A percentile compares a stretch with the other conserved stretches of the same genome.
phyloP scores from a whole-genome alignment of 92 coral and sea anemone species.

The Bergia sp. region DNA sequence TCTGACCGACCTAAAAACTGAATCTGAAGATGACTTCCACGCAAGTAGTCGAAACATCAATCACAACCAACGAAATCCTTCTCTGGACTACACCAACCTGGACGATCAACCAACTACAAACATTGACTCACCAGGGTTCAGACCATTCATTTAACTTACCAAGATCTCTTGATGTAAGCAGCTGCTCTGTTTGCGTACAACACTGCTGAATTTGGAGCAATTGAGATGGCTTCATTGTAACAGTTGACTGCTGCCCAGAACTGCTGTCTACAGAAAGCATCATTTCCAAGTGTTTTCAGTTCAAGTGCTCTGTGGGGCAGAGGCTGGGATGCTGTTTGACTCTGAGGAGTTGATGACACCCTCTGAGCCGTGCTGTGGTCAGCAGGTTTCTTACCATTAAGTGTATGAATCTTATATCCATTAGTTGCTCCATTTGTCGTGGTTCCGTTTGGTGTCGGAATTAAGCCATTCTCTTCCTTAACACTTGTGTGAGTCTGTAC shows the following conservation, averaged over 20 bases:
- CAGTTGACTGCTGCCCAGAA: conserved; percentile 96
- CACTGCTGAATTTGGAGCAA: conserved; percentile 86
- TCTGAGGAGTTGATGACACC: conserved; percentile 36
- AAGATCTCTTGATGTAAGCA: conserved; percentile 91
- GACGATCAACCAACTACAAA: too few species aligned
- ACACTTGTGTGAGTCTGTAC: conserved; percentile 22
- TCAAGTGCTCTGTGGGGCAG: conserved; percentile 83
- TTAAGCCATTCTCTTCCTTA: conserved; percentile 57
- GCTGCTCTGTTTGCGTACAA: conserved; percentile 98
- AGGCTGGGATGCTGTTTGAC: conserved; percentile 47
- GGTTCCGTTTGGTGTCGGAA: conserved; percentile 30
- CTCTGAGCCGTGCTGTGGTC: conserved; percentile 15
- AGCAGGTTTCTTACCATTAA: conserved; percentile 76
- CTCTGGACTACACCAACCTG: too few species aligned
- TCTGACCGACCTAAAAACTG: too few species aligned
- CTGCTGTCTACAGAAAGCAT: conserved; percentile 92
- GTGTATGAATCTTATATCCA: conserved; percentile 73
- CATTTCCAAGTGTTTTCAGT: conserved; percentile 84
- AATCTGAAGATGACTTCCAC: too few species aligned
- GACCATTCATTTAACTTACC: conserved; percentile 62
- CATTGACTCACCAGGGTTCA: too few species aligned
- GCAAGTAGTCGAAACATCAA: too few species aligned
- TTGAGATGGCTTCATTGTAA: conserved; percentile 88
- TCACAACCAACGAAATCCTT: too few species aligned
- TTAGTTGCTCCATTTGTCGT: conserved; percentile 77